A percentile compares a stretch with the other conserved stretches of the same genome.
These are phyloP conservation scores for Dinocampus coccinellae DNA, from an alignment of 2,888 invertebrate species.

Conservation along the genomic window DNA sequence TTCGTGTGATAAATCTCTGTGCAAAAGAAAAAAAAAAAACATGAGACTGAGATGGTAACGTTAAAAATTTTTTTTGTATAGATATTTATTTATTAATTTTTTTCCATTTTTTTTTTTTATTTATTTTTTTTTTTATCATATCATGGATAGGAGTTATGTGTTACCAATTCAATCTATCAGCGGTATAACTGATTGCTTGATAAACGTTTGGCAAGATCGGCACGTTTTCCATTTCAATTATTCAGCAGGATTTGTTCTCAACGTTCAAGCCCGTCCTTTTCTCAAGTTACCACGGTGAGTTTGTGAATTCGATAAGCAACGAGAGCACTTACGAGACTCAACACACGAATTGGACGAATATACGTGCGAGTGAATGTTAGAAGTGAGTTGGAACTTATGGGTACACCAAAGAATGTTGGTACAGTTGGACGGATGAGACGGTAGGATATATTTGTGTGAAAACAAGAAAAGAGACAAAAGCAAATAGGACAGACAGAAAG, in stretches of 20 bases:
- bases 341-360: constrained; percentile 7
- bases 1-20: too few relatives aligned
- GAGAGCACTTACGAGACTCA: constrained; percentile 27
- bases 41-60: neutral
- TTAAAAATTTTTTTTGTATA: too few relatives aligned
- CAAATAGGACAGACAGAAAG: constrained; percentile 28
- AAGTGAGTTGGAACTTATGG: constrained; percentile 22
- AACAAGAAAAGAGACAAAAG: constrained; percentile 6
- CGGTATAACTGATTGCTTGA: constrained; percentile 26
- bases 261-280: constrained; percentile 15
- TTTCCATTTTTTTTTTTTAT: neutral
- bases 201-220: constrained; percentile 46
- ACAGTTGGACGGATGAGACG: constrained; percentile 14
- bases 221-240: constrained; percentile 48
- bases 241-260: constrained; percentile 47
- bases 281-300: constrained; percentile 30
- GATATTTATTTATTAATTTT: too few relatives aligned
- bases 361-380: constrained; percentile 18
- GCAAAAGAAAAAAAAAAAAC: neutral
- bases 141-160: neutral
- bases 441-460: constrained; percentile 30
- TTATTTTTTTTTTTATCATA: neutral
- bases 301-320: constrained; percentile 46
- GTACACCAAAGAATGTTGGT: constrained; percentile 26
- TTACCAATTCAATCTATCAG: constrained; percentile 20